Conservation (phyloP, 2,797 vertebrate species). For the Mergus octosetaceus region DNA sequence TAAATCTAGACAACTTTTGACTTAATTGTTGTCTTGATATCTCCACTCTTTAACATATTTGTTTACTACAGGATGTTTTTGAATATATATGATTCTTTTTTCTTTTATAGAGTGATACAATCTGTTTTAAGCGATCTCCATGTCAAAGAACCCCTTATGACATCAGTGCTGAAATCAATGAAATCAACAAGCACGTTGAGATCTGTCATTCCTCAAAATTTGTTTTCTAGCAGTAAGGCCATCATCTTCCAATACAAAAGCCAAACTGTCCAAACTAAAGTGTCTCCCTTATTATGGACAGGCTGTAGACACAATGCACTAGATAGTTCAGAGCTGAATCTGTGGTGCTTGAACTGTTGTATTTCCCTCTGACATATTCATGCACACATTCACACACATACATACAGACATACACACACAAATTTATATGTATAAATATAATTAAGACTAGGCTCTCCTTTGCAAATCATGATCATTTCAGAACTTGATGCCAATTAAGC, state of each 20-base stretch:
- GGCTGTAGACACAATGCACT: neutral
- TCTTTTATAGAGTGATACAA: neutral
- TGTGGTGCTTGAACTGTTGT: accelerated
- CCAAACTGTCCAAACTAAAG: neutral
- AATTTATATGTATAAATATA: neutral
- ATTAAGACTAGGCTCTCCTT: neutral
- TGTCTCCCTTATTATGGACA: neutral
- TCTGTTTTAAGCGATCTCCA: neutral
- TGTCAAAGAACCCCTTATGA: neutral
- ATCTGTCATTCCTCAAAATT: neutral
- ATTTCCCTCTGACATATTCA: neutral
- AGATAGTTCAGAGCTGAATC: neutral
- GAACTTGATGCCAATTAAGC: neutral
- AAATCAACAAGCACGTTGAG: neutral
- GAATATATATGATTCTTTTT: neutral
- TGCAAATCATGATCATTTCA: neutral
- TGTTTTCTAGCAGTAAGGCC: accelerated
- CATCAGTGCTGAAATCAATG: neutral
- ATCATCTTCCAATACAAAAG: neutral
- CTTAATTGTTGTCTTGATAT: neutral
- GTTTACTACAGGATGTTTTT: neutral
- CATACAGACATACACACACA: neutral
- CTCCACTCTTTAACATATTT: neutral
- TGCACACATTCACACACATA: accelerated
- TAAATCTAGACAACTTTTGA: neutral